Evolutionary conservation across 2,113 vertebrate species (phyloP), one percentile per base, ranked within the genome.

Genomic region (Anoura caudifer): DNA sequence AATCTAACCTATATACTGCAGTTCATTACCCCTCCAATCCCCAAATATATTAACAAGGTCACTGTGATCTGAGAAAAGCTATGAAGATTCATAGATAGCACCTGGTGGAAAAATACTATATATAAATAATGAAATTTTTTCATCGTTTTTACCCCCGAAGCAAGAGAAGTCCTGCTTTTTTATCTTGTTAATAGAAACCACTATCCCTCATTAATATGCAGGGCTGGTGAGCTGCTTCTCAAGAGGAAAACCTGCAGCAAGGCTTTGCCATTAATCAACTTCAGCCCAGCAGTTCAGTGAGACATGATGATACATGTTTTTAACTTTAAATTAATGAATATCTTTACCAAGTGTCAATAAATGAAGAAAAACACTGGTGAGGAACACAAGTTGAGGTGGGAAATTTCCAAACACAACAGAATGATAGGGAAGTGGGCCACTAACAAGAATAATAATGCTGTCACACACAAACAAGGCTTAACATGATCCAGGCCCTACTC

Each of bases 391-490:
- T 99, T 97, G 99, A 99, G 98, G 98, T 97, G 99, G 98, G 98
- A 99, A 99, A 98, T 98, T 98, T 99, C 98, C 98, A 98, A 99
- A 98, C 99, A 99, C 99, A 99, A 99, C 99, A 99, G 98, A 99
- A 98, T 98, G 99, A 99, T 98, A 98, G 98, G 98, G 98, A 98
- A 99, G 99, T 98, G 98, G 98, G 98, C 98, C 99, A 99, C 99
- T 99, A 99, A 99, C 99, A 99, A 99, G 99, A 99, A 99, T 99
- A 99, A 99, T 99, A 99, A 99, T 98, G 99, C 99, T 99, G 99
- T 99, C 99, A 99, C 99, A 99, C 99, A 99, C 99, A 99, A 99
- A 99, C 99, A 99, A 99, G 99, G 99, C 99, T 99, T 99, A 99
- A 99, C 99, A 99, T 99, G 99, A 99, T 99, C 99, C 98, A 98